phyloP scores from a whole-genome alignment of 1,140 invertebrate species.

The Macrobrachium rosenbergii region DNA sequence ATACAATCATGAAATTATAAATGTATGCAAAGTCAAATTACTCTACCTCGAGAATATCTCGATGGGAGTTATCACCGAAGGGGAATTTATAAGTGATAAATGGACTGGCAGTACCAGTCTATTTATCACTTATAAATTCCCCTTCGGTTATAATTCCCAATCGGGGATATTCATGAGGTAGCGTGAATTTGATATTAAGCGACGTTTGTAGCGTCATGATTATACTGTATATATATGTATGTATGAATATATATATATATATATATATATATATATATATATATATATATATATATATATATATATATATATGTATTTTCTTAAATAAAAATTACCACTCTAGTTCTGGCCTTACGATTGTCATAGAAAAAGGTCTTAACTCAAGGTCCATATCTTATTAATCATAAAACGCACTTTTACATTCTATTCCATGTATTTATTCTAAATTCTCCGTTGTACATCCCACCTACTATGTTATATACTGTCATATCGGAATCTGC shows the following conservation, averaged over 20 bases:
- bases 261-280: slow-evolving; percentile 17
- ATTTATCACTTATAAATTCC: no score
- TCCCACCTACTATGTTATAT: no score
- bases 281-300: slow-evolving; percentile 22
- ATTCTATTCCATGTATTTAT: neutral
- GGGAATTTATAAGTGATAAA: no score
- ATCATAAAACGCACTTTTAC: no score
- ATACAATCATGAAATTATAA: neutral
- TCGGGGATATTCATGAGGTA: neutral
- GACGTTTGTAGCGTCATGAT: neutral
- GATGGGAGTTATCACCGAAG: no score
- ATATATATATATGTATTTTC: no score
- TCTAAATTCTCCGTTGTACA: neutral
- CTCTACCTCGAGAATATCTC: neutral
- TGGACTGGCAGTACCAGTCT: no score
- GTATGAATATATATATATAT: slow-evolving; percentile 7
- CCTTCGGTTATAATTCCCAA: neutral
- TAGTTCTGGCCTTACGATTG: neutral
- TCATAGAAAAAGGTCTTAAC: no score
- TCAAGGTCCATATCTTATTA: no score
- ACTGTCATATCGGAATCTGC: no score
- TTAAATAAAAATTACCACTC: neutral
- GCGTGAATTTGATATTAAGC: neutral
- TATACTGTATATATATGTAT: neutral
- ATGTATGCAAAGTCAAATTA: neutral